A percentile compares a stretch with the other conserved stretches of the same genome.
Evolutionary conservation across 2,888 invertebrate species (phyloP).

Genomic region (Philereme transversata): DNA sequence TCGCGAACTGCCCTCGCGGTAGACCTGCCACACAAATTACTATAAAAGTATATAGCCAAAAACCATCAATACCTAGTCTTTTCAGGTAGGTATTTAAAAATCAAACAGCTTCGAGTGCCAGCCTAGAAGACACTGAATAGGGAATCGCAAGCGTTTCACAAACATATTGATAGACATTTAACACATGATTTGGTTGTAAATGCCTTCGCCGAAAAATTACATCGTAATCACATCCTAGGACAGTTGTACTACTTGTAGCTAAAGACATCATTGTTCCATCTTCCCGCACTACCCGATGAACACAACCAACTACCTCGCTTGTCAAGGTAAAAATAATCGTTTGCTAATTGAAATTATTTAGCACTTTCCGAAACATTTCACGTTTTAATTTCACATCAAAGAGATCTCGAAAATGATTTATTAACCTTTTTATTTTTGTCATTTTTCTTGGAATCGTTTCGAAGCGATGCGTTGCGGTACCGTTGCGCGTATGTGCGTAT

Average conservation of each 20-base stretch:
- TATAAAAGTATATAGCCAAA: no score
- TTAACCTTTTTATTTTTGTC: constrained; percentile 55
- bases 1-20: constrained; percentile 65
- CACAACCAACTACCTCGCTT: background rate
- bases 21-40: constrained; percentile 42
- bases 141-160: no score
- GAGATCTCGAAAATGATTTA: constrained; percentile 11
- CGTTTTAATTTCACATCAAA: constrained; percentile 19
- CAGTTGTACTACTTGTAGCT: no score
- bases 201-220: constrained; percentile 1
- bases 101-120: no score
- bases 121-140: no score
- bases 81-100: no score
- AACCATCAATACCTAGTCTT: no score
- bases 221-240: background rate
- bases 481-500: constrained; percentile 56
- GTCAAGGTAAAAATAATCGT: background rate
- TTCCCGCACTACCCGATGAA: no score
- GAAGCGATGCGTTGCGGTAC: constrained; percentile 41
- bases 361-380: constrained; percentile 6
- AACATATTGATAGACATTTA: no score
- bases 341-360: background rate
- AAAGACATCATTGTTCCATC: no score
- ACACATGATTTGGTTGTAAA: no score
- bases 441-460: constrained; percentile 52